Base-by-base conservation (phyloP, 2,888 invertebrate genomes). In the Helicoverpa assulta region DNA sequence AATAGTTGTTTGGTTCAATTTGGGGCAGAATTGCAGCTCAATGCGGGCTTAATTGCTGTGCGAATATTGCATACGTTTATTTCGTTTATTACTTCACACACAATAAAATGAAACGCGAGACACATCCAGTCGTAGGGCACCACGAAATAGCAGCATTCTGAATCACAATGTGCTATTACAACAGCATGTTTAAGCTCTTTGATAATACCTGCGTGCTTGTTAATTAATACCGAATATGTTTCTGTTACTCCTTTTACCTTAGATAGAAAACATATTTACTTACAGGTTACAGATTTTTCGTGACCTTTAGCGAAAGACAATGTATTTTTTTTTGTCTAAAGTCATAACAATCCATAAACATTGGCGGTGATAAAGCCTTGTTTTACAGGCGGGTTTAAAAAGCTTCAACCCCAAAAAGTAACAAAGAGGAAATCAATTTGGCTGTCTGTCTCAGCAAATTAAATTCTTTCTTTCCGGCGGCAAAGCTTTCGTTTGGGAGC, bases 381-480 rank as follows among this genome's bases (percentile, higher is more conserved):
- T 72, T 66, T 58, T 66, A 68, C 50, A 54, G 26, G 58, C 50
- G 56, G 40, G 26, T 63, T 59, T 66, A 65, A 63, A 69, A 74
- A 70, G 65, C 50, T 62, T 55, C 19, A 40, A 61, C 18, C 51
- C 59, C 54, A 64, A 78, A 68, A 78, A 62, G 70, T 69, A 73
- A 79, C 79, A 81, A 82, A 81, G 71, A 67, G 70, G 55, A 57
- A 81, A 81, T 84, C 83, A 82, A 80, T 87, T 85, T 80, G 70
- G 65, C 69, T 68, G 68, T 68, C 67, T 75, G 75, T 83, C 67
- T 84, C 76, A 76, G 70, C 86, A 86, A 88, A 87, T 89, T 84
- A 87, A 89, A 88, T 89, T 88, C 83, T 85, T 88, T 87, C 66
- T 63, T 87, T 83, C 86, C 84, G 84, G 82, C 83, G 81, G 83